A percentile compares a stretch with the other conserved stretches of the same genome.
Conservation (phyloP, 2,888 invertebrate species). For the Pollenia amentaria region DNA sequence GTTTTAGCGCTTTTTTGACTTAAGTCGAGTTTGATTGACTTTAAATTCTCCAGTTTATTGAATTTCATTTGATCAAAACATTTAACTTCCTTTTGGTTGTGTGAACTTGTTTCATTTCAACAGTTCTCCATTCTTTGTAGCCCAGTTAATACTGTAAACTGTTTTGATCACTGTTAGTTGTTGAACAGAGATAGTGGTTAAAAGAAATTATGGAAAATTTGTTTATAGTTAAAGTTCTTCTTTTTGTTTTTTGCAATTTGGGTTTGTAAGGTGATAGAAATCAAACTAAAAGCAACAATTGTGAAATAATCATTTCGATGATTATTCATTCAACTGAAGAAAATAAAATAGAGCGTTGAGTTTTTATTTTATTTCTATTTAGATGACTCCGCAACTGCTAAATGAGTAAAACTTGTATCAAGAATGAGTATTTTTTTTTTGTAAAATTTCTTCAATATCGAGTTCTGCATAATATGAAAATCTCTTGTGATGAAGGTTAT, state of each 20-base stretch:
- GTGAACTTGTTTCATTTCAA: background rate
- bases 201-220: conserved; percentile 5
- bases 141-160: conserved; percentile 30
- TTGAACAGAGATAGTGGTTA: conserved; percentile 19
- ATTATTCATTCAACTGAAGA: no score
- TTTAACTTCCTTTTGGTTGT: conserved; percentile 56
- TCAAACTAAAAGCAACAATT: background rate
- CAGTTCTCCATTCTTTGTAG: conserved; percentile 13
- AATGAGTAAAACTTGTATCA: no score
- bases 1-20: background rate
- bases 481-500: no score
- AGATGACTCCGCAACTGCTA: no score
- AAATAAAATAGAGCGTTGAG: no score
- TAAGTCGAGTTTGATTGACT: conserved; percentile 11
- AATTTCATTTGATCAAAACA: conserved; percentile 38
- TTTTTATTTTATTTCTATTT: no score
- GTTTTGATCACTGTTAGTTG: conserved; percentile 43
- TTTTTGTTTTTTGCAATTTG: background rate
- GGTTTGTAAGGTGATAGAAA: background rate
- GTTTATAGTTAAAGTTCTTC: conserved; percentile 15
- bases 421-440: no score
- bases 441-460: no score
- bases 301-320: background rate
- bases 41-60: conserved; percentile 16
- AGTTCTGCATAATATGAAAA: no score